Evolutionary conservation across 2,888 invertebrate genomes (phyloP).

Genomic region (Sceliomorpha sp.): DNA sequence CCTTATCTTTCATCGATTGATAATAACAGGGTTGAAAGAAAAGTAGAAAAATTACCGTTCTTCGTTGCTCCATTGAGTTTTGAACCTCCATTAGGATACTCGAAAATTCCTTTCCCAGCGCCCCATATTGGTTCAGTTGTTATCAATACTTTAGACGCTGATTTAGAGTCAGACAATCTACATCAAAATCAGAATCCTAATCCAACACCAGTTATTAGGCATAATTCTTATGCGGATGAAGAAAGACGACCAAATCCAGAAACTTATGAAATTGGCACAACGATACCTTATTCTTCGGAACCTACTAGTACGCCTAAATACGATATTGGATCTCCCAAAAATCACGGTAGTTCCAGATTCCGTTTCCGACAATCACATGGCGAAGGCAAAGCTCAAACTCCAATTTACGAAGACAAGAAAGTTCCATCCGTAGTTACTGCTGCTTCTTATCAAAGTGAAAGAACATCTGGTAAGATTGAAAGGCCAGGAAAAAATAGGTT

Average conservation of each 20-base stretch:
- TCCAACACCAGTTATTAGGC: slow-evolving; percentile 69
- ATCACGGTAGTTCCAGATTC: slow-evolving; percentile 49
- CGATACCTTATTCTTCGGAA: slow-evolving; percentile 55
- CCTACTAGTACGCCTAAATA: slow-evolving; percentile 45
- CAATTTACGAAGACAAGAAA: slow-evolving; percentile 46
- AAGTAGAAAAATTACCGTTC: slow-evolving; percentile 88
- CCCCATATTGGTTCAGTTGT: slow-evolving; percentile 94
- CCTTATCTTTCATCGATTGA: slow-evolving; percentile 90
- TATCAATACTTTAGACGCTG: slow-evolving; percentile 82
- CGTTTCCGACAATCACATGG: slow-evolving; percentile 49
- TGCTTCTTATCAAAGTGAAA: slow-evolving; percentile 60
- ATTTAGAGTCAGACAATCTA: slow-evolving; percentile 45
- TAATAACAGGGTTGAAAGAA: slow-evolving; percentile 85
- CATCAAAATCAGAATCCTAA: slow-evolving; percentile 61
- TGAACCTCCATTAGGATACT: slow-evolving; percentile 90
- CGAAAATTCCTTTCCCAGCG: slow-evolving; percentile 91
- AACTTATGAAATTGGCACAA: slow-evolving; percentile 64
- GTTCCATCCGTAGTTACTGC: slow-evolving; percentile 44
- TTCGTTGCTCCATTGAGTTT: slow-evolving; percentile 93
- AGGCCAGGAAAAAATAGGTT: slow-evolving; percentile 44
- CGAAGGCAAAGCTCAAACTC: slow-evolving; percentile 44
- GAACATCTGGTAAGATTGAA: slow-evolving; percentile 50
- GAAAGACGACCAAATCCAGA: slow-evolving; percentile 67
- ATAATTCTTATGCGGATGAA: slow-evolving; percentile 78
- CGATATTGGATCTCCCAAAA: slow-evolving; percentile 11